A percentile compares a stretch with the other conserved stretches of the same genome.
These are phyloP conservation scores for Lycia hirtaria DNA, from an alignment of 2,888 invertebrate species.

Conservation along the genomic window DNA sequence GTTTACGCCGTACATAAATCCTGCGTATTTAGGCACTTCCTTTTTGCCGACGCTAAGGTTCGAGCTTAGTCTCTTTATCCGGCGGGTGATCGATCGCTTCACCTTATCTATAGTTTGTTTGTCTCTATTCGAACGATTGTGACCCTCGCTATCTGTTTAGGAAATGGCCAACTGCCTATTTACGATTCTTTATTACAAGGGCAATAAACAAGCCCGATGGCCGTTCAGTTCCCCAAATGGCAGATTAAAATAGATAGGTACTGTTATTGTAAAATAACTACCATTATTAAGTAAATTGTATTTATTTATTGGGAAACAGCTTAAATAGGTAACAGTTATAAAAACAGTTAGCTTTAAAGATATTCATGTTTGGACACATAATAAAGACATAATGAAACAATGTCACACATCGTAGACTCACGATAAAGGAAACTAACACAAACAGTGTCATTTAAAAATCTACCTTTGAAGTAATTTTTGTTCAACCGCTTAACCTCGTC, in stretches of 20 bases:
- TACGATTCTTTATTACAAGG: constrained; percentile 11
- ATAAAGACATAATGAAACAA: too few relatives aligned
- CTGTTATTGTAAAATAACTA: neutral
- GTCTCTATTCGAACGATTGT: neutral
- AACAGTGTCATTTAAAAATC: too few relatives aligned
- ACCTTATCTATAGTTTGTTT: constrained; percentile 12
- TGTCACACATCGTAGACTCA: too few relatives aligned
- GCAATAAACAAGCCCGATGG: constrained; percentile 4
- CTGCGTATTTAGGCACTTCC: constrained; percentile 19
- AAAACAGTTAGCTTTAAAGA: too few relatives aligned
- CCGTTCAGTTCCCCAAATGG: neutral
- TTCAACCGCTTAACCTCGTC: too few relatives aligned
- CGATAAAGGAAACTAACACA: too few relatives aligned
- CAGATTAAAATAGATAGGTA: neutral
- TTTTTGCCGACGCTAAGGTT: constrained; percentile 17
- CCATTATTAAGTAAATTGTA: too few relatives aligned
- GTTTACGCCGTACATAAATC: constrained; percentile 15
- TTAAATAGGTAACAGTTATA: too few relatives aligned
- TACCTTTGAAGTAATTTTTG: too few relatives aligned
- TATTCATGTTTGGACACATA: too few relatives aligned
- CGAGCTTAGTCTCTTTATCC: constrained; percentile 19
- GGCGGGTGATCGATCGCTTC: constrained; percentile 7
- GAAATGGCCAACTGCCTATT: constrained; percentile 10
- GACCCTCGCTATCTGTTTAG: constrained; percentile 15
- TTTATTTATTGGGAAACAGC: too few relatives aligned